Evolutionary conservation across 2,797 vertebrate genomes (phyloP), one percentile per base, ranked within the genome.

Genomic region (Myotis findleyi): DNA sequence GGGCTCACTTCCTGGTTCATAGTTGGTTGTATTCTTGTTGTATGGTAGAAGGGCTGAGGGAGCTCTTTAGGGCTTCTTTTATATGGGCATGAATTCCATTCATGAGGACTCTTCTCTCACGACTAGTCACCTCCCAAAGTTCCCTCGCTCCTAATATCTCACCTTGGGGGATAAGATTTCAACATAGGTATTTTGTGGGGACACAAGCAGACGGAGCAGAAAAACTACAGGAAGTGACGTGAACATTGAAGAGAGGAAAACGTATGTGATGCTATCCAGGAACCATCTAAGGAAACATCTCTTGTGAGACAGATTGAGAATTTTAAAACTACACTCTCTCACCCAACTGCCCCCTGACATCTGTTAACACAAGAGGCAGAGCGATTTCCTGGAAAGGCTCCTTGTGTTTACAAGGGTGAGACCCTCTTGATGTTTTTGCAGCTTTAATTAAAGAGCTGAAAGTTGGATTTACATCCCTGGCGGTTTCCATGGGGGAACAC

Each of bases 281-380:
- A 96, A 95, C 83, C 92, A 83, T 84, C 82, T 77, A 93, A 96
- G 38, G 82, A 51, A 91, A 87, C 85, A 96, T 55, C 71, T 89
- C 92, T 51, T 53, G 81, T 0, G 7, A 96, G 96, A 87, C 96
- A 97, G 82, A 94, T 36, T 93, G 96, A 94, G 93, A 96, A 96
- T 96, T 97, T 97, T 91, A 96, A 96, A 97, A 96, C 97, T 96
- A 97, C 92, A 95, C 92, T 85, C 89, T 95, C 73, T 17, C 21
- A 71, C 73, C 85, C 85, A 90, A 90, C 92, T 86, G 79, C 84
- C 75, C 92, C n/a, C 18, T 90, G 95, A 94, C 94, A 97, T 96
- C 96, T 97, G 94, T 96, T 95, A 97, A 96, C 93, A 96, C 85
- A 95, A 91, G 86, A 96, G 88, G 38, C 55, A 94, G 79, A 95